Evolutionary conservation across 2,888 invertebrate species (phyloP).

Genomic region (Lysandra coridon): DNA sequence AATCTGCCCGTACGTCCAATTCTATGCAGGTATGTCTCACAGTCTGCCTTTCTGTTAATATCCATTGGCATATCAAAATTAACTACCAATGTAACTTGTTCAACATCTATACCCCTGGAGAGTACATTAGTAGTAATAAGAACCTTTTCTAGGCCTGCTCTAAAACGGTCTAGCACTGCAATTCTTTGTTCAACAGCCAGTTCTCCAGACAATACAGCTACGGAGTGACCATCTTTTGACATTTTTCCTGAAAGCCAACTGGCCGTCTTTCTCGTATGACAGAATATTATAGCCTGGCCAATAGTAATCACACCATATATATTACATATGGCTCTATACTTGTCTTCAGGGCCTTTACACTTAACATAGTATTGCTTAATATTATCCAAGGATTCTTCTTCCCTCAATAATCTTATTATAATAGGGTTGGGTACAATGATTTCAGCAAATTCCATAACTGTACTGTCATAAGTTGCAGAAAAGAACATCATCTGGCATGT

Average conservation of each 20-base stretch:
- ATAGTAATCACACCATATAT: slow-evolving; percentile 98
- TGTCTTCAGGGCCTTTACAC: slow-evolving; percentile 91
- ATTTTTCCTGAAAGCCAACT: slow-evolving; percentile 94
- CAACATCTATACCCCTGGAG: slow-evolving; percentile 96
- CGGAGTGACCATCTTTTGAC: slow-evolving; percentile 95
- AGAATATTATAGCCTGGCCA: slow-evolving; percentile 99
- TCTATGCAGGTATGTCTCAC: slow-evolving; percentile 98
- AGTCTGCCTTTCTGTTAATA: slow-evolving; percentile 90
- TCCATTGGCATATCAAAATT: slow-evolving; percentile 98
- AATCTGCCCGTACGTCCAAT: slow-evolving; percentile 99
- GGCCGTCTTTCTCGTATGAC: slow-evolving; percentile 94
- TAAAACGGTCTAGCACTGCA: slow-evolving; percentile 93
- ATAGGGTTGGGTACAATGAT: slow-evolving; percentile 95
- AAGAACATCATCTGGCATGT: slow-evolving; percentile 99
- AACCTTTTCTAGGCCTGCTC: slow-evolving; percentile 95
- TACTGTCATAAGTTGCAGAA: slow-evolving; percentile 96
- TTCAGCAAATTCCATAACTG: slow-evolving; percentile 98
- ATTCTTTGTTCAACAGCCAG: slow-evolving; percentile 96
- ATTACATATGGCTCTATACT: slow-evolving; percentile 95
- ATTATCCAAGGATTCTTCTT: slow-evolving; percentile 97
- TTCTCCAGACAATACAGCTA: slow-evolving; percentile 95
- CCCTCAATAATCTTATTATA: slow-evolving; percentile 90
- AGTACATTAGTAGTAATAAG: slow-evolving; percentile 95
- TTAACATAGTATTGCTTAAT: slow-evolving; percentile 98
- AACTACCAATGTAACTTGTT: slow-evolving; percentile 98